Evolutionary conservation across 2,113 vertebrate genomes (phyloP).

Genomic region (Hippolais icterina): DNA sequence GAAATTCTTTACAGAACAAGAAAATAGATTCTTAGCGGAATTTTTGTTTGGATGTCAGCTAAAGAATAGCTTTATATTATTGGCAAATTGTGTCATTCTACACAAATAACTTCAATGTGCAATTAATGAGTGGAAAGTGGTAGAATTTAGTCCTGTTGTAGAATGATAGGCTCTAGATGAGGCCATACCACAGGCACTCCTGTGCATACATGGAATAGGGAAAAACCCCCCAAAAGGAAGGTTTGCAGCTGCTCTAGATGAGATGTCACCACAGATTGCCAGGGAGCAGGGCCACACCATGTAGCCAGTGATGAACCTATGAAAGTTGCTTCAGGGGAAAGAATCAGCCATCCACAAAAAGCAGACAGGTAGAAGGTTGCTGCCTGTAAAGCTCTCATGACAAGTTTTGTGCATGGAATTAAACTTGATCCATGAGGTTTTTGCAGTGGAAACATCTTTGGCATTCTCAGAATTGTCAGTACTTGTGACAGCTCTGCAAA

Average conservation of each 20-base stretch:
- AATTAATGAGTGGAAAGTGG: neutral
- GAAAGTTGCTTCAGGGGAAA: neutral
- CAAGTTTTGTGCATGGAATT: neutral
- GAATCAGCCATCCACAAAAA: neutral
- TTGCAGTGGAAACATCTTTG: neutral
- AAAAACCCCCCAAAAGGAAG: neutral
- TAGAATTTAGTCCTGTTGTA: neutral
- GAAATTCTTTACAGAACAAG: neutral
- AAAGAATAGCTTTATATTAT: neutral
- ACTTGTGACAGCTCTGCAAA: neutral
- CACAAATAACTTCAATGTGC: neutral
- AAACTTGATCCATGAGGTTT: neutral
- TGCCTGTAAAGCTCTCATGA: neutral
- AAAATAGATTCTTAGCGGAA: neutral
- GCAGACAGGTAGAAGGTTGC: neutral
- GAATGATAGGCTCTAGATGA: neutral
- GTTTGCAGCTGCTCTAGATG: neutral
- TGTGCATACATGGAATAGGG: neutral
- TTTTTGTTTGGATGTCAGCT: neutral
- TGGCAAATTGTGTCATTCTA: neutral
- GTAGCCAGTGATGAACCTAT: accelerated
- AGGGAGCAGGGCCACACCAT: neutral
- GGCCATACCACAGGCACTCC: neutral
- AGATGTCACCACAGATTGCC: neutral
- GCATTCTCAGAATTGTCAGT: neutral